Percentiles rank a stretch among this genome's conserved stretches.
phyloP scores from a whole-genome alignment of 1,140 invertebrate genomes.

The Adoxophyes honmai region DNA sequence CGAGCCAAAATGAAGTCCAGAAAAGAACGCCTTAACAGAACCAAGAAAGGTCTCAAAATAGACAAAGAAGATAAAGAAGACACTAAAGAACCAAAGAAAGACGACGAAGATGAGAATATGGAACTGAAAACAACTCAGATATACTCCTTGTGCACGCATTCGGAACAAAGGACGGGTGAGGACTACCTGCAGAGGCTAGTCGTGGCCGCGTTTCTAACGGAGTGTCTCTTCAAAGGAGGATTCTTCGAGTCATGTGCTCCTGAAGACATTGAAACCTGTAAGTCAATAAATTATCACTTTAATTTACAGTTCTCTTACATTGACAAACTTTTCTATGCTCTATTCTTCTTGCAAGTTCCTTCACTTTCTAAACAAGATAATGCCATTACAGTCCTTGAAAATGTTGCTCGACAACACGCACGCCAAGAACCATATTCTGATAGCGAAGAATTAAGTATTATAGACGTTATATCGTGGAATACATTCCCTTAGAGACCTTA shows the following conservation, averaged over 20 bases:
- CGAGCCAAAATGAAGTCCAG: slow-evolving; percentile 58
- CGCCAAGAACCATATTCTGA: no score
- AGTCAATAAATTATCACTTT: neutral
- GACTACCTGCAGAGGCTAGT: slow-evolving; percentile 88
- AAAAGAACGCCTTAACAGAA: slow-evolving; percentile 65
- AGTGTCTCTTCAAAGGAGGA: slow-evolving; percentile 81
- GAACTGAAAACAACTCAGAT: slow-evolving; percentile 67
- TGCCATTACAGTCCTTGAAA: no score
- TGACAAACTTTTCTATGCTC: no score
- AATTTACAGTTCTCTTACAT: no score
- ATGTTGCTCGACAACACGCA: no score
- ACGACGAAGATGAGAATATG: slow-evolving; percentile 38
- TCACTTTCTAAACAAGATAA: no score
- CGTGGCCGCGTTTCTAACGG: slow-evolving; percentile 87
- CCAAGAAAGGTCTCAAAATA: slow-evolving; percentile 47
- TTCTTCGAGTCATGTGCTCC: slow-evolving; percentile 76
- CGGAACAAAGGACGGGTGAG: slow-evolving; percentile 78
- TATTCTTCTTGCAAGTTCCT: no score
- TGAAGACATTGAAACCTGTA: slow-evolving; percentile 42
- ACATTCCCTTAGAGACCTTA: no score
- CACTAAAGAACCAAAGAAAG: slow-evolving; percentile 21
- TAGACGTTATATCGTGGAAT: no score
- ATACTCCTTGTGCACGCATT: slow-evolving; percentile 84
- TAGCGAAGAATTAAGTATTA: no score
- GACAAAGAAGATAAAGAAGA: slow-evolving; percentile 36